A percentile compares a stretch with the other conserved stretches of the same genome.
These are phyloP conservation scores for Xenopus tropicalis DNA, from an alignment of 2,113 vertebrate genomes.

Conservation along the genomic window UCB_Xtro_10.0 CM004450.2:22279001-22279500, in stretches of 20 bases:
- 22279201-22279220: background rate
- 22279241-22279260: background rate
- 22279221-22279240: constrained; percentile 23
- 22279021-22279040: constrained; percentile 5
- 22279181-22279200: too few species aligned
- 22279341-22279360: constrained; percentile 67
- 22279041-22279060: too few species aligned
- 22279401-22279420: constrained; percentile 85
- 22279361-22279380: constrained; percentile 77
- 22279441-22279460: constrained; percentile 43
- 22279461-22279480: constrained; percentile 73
- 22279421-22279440: constrained; percentile 58
- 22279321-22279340: constrained; percentile 64
- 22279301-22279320: constrained; percentile 63
- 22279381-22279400: constrained; percentile 77
- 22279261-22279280: constrained; percentile 37
- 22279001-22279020: background rate
- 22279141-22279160: too few species aligned
- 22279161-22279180: too few species aligned
- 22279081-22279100: too few species aligned
- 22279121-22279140: too few species aligned
- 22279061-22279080: too few species aligned
- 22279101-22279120: too few species aligned
- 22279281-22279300: constrained; percentile 53
- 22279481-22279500: constrained; percentile 74